phyloP scores from a whole-genome alignment of 2,797 vertebrate genomes.

The Rhinogobio ventralis region DNA sequence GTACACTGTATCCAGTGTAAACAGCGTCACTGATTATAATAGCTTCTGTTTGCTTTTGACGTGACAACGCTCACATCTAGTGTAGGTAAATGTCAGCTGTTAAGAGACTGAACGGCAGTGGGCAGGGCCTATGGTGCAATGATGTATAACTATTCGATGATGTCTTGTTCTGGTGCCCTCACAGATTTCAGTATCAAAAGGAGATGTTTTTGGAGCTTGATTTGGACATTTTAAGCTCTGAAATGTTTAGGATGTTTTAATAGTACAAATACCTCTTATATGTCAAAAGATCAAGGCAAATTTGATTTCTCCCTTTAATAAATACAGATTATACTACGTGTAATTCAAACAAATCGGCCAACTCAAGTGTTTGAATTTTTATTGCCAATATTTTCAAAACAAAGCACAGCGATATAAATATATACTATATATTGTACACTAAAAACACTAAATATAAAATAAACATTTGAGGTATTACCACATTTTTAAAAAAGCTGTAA shows the following conservation, averaged over 20 bases:
- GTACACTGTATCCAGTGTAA: background rate
- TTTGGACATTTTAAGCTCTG: background rate
- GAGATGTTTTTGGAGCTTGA: too few relatives aligned
- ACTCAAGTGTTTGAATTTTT: background rate
- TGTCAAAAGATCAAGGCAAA: background rate
- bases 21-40: background rate
- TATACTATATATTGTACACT: background rate
- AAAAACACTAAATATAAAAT: background rate
- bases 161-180: too few relatives aligned
- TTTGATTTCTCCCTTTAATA: background rate
- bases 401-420: background rate
- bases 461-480: background rate
- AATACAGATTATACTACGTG: background rate
- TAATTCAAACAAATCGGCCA: background rate
- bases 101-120: background rate
- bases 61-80: background rate
- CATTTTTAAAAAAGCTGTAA: background rate
- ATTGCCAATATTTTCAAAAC: background rate
- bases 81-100: background rate
- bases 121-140: background rate
- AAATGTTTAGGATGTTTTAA: background rate
- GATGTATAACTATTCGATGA: too few relatives aligned
- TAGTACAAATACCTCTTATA: background rate
- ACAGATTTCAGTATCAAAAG: too few relatives aligned
- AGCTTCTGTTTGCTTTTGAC: background rate